Evolutionary conservation across 2,888 invertebrate species (phyloP), one percentile per base, ranked within the genome.

Genomic region (Cerastis leucographa): DNA sequence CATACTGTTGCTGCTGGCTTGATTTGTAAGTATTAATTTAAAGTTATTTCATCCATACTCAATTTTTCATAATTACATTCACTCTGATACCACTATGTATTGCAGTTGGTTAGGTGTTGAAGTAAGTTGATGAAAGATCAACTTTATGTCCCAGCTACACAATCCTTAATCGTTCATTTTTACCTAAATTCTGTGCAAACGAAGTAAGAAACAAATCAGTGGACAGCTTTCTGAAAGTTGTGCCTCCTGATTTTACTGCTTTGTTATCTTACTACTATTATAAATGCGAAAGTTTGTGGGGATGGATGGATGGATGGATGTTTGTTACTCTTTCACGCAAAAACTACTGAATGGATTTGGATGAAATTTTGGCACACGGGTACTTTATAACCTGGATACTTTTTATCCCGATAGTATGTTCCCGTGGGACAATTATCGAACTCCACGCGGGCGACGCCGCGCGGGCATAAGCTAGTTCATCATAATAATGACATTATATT

Each of bases 1-100:
- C 99, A 99, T 92, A 98, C 99, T 4, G 97, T 99, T 35, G 98
- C 99, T 78, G 99, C 99, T 79, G 99, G 99, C 68, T 95, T 99
- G 71, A 98, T 99, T 90, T 99, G 99, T 98, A 97, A 97, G 98
- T 94, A 44, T 42, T 17, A 0, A 61, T 64, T 8, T 3, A 14
- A n/a, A n/a, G n/a, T n/a, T 40, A 42, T 59, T 59, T 17, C 2
- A 59, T 17, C 25, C 25, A 25, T 12, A n/a, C n/a, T 12, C 12
- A n/a, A 25, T 54, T 25, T 12, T 54, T n/a, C n/a, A 25, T 12
- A 54, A 5, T 25, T 54, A 54, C 2, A 54, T 54, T 25, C n/a
- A 54, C 2, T 25, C 6, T 3, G 7, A 3, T 29, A 59, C 56
- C 1, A 4, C 7, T 56, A 29, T 59, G 8, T 19, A 29, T 29